Percentiles rank a stretch among this genome's conserved stretches.
Evolutionary conservation across 2,113 vertebrate genomes (phyloP).

Genomic region (Spheniscus mendiculus): DNA sequence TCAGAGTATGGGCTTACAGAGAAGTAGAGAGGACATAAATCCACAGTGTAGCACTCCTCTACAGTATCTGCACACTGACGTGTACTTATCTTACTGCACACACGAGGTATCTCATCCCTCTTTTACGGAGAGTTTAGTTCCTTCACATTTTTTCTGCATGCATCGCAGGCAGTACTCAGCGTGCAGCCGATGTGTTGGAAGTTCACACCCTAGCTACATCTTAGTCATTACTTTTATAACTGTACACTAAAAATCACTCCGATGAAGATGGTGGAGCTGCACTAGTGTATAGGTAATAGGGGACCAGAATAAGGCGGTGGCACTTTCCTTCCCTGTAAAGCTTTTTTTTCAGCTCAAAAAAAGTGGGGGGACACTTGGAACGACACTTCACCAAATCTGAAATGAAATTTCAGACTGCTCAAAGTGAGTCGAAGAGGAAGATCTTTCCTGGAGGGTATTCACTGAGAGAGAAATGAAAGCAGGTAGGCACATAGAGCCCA

Average conservation of each 20-base stretch:
- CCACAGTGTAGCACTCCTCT: background rate
- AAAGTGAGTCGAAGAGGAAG: background rate
- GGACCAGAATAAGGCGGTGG: fast-evolving
- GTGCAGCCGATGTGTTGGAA: background rate
- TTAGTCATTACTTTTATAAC: background rate
- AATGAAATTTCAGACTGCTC: background rate
- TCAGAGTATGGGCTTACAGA: background rate
- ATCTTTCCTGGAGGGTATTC: background rate
- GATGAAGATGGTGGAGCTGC: background rate
- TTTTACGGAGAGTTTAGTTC: background rate
- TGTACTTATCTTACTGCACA: background rate
- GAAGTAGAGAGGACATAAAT: background rate
- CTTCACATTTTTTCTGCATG: background rate
- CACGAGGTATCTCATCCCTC: background rate
- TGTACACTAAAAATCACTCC: background rate
- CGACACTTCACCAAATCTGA: background rate
- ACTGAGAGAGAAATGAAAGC: background rate
- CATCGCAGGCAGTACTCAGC: background rate
- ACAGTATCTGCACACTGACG: background rate
- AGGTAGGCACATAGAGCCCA: fast-evolving
- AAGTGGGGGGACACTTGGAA: fast-evolving
- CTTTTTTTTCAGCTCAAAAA: background rate
- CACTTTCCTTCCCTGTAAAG: background rate
- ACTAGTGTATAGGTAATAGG: fast-evolving
- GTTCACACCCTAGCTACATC: background rate